Conservation (phyloP, 2,888 invertebrate genomes). For the Ophraella communa region DNA sequence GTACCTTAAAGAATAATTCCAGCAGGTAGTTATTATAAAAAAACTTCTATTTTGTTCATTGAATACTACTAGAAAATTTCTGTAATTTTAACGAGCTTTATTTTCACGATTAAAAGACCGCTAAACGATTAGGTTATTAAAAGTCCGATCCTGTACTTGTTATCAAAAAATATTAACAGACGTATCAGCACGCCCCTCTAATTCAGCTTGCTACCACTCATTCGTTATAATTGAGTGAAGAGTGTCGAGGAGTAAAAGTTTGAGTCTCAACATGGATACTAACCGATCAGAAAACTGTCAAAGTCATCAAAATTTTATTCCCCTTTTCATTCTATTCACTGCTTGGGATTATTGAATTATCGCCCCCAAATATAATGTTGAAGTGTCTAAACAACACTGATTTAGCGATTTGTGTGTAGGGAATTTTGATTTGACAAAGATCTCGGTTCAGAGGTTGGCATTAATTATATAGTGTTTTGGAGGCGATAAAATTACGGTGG, state of each 20-base stretch:
- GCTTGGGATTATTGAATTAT: slow-evolving; percentile 53
- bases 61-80: no score
- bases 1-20: no score
- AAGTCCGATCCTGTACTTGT: slow-evolving; percentile 45
- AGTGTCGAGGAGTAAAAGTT: slow-evolving; percentile 43
- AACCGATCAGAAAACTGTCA: slow-evolving; percentile 4
- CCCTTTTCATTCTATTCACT: slow-evolving; percentile 43
- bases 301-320: slow-evolving; percentile 43
- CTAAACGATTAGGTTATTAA: neutral
- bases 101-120: no score
- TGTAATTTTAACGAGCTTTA: no score
- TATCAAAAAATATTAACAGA: slow-evolving; percentile 55
- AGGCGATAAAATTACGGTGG: neutral
- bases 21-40: no score
- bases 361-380: slow-evolving; percentile 55
- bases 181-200: slow-evolving; percentile 50
- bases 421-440: slow-evolving; percentile 50
- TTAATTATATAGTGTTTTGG: slow-evolving; percentile 33
- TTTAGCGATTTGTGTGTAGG: slow-evolving; percentile 50
- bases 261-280: slow-evolving; percentile 29
- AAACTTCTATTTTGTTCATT: no score
- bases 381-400: slow-evolving; percentile 56
- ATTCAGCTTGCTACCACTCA: slow-evolving; percentile 56
- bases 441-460: slow-evolving; percentile 49
- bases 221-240: slow-evolving; percentile 55